phyloP scores from a whole-genome alignment of 1,140 invertebrate species.

The Armadillidium nasatum region DNA sequence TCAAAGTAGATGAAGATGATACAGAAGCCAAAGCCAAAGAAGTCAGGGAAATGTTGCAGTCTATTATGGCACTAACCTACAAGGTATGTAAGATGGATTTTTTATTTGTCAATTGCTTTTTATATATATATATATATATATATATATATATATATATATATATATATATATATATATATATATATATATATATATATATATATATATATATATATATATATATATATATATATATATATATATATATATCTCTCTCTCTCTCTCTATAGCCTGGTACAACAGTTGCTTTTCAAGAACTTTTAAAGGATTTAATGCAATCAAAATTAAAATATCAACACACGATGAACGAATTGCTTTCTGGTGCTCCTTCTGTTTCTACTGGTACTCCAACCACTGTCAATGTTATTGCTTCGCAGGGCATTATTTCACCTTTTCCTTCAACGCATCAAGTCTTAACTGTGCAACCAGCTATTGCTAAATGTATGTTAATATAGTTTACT shows the following conservation, averaged over 20 bases:
- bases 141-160: no score
- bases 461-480: background rate
- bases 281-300: slow-evolving; percentile 34
- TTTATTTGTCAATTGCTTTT: no score
- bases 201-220: no score
- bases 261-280: slow-evolving; percentile 36
- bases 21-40: slow-evolving; percentile 39
- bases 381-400: slow-evolving; percentile 6
- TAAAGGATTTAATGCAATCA: slow-evolving; percentile 35
- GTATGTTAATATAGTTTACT: background rate
- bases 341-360: slow-evolving; percentile 32
- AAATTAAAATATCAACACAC: slow-evolving; percentile 38
- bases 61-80: slow-evolving; percentile 41
- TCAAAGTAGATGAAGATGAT: slow-evolving; percentile 42
- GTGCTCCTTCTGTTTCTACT: background rate
- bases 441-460: background rate
- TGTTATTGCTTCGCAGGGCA: slow-evolving; percentile 8
- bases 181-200: no score
- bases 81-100: slow-evolving; percentile 28
- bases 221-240: no score
- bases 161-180: no score
- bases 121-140: no score
- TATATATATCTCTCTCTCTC: background rate
- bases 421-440: background rate
- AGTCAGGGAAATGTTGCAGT: slow-evolving; percentile 40